These are phyloP conservation scores for Sclerodermus sp. DNA, from an alignment of 2,888 invertebrate species.

Conservation along the genomic window DNA sequence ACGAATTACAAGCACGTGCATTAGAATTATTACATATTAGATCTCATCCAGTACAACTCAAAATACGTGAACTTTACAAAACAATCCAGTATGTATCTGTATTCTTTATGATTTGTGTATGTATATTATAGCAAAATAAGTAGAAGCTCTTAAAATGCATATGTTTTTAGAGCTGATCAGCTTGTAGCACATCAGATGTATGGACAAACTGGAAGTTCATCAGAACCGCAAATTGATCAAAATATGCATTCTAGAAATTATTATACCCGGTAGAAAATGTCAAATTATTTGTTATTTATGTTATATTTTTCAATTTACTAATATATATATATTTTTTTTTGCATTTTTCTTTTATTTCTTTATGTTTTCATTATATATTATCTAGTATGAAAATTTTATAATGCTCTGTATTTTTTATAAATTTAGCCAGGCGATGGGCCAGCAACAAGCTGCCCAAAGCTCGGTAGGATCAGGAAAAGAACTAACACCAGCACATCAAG, in stretches of 20 bases:
- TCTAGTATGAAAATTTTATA: background rate
- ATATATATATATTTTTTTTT: no score
- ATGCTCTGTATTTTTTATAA: background rate
- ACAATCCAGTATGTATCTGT: constrained; percentile 61
- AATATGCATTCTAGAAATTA: constrained; percentile 51
- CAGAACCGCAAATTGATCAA: constrained; percentile 50
- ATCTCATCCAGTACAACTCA: constrained; percentile 65
- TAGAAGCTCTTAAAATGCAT: constrained; percentile 15
- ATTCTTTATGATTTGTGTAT: no score
- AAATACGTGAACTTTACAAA: constrained; percentile 71
- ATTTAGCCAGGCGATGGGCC: constrained; percentile 48
- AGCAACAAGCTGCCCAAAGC: constrained; percentile 45
- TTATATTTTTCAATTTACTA: no score
- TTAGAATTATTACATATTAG: constrained; percentile 70
- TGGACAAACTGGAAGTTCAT: constrained; percentile 43
- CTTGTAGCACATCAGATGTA: constrained; percentile 51
- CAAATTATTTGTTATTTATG: background rate
- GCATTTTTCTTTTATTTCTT: no score
- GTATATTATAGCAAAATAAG: constrained; percentile 48
- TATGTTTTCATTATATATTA: no score
- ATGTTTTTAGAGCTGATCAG: constrained; percentile 48
- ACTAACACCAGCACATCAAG: constrained; percentile 54
- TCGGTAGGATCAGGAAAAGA: constrained; percentile 45
- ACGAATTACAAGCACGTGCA: constrained; percentile 75
- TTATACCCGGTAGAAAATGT: constrained; percentile 25